These are phyloP conservation scores for Trissoscelio sp. DNA, from an alignment of 2,888 invertebrate genomes.

Conservation along the genomic window DNA sequence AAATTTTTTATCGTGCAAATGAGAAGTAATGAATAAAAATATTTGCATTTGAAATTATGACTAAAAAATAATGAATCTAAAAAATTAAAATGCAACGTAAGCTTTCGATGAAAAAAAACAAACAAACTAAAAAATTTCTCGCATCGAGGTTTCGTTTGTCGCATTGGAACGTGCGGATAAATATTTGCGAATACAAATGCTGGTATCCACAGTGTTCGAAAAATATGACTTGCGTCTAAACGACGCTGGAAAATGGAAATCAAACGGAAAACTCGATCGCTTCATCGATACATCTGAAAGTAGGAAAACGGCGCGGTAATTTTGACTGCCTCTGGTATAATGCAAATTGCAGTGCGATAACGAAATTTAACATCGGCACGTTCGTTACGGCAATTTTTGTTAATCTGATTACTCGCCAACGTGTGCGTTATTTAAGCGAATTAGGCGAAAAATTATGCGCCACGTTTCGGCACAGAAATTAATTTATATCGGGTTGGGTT, in stretches of 20 bases:
- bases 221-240: neutral
- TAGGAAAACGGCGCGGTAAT: neutral
- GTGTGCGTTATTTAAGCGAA: slow-evolving; percentile 8
- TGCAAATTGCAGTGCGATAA: slow-evolving; percentile 13
- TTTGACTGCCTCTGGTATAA: slow-evolving; percentile 1
- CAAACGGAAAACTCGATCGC: neutral
- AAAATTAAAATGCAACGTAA: too few species aligned
- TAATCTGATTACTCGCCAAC: slow-evolving; percentile 13
- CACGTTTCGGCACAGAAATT: too few species aligned
- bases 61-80: too few species aligned
- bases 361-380: neutral
- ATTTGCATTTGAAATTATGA: too few species aligned
- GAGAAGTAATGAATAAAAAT: too few species aligned
- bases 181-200: neutral
- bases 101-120: too few species aligned
- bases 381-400: neutral
- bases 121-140: too few species aligned
- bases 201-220: neutral
- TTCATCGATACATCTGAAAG: neutral
- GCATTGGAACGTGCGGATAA: neutral
- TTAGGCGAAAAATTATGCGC: slow-evolving; percentile 7
- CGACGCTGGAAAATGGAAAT: neutral
- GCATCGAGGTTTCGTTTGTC: neutral
- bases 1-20: too few species aligned
- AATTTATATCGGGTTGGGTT: too few species aligned